Conservation (phyloP, 2,888 invertebrate genomes). For the Aproaerema taeniolella region DNA sequence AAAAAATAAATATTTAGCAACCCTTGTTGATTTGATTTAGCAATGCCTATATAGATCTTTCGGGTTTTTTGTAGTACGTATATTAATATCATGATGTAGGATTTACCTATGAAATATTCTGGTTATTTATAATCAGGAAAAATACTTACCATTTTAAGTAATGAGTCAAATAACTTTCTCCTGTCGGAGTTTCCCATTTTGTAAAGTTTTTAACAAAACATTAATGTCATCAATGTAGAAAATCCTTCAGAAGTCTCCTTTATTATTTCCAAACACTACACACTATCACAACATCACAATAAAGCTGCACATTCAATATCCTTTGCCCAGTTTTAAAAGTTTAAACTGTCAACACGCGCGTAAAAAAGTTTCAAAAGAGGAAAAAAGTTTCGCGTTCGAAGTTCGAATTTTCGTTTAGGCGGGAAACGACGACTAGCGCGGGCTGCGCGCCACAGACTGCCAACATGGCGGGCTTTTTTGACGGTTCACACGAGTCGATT, state of each 20-base stretch:
- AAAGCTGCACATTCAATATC: no score
- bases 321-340: constrained; percentile 35
- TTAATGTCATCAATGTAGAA: constrained; percentile 31
- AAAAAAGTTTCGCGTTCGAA: constrained; percentile 40
- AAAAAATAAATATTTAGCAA: no score
- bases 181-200: constrained; percentile 62
- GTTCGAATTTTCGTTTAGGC: constrained; percentile 51
- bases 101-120: no score
- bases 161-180: constrained; percentile 41
- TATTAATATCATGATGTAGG: no score
- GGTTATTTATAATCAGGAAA: no score
- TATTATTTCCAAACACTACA: constrained; percentile 42
- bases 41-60: no score
- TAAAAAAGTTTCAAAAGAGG: constrained; percentile 34
- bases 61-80: no score
- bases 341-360: constrained; percentile 48
- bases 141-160: constrained; percentile 64
- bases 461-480: constrained; percentile 73
- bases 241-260: constrained; percentile 39
- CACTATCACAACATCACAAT: constrained; percentile 60
- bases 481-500: constrained; percentile 75
- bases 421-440: constrained; percentile 65
- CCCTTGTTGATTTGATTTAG: no score
- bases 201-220: constrained; percentile 33
- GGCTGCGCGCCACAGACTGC: constrained; percentile 68